Evolutionary conservation across 2,113 vertebrate genomes (phyloP).

Genomic region (Dendrocopos noguchii): DNA sequence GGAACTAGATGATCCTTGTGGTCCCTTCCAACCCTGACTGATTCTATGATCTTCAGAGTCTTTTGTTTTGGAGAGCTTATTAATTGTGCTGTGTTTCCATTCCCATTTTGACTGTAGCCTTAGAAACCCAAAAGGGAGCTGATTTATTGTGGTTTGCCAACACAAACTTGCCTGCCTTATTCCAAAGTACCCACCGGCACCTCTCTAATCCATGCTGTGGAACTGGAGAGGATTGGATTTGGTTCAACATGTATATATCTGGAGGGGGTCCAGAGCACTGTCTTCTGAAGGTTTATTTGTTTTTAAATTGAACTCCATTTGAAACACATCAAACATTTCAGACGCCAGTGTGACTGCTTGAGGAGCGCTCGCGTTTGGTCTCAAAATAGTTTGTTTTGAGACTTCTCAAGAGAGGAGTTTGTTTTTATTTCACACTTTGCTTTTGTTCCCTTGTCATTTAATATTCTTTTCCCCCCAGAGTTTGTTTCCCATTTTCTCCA

Average conservation of each 20-base stretch:
- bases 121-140: not conserved
- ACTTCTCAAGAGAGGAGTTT: constrained; percentile 48
- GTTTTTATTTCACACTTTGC: constrained; percentile 62
- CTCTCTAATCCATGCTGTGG: not conserved
- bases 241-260: not conserved
- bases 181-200: not conserved
- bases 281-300: constrained; percentile 52
- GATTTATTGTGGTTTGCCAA: constrained; percentile 30
- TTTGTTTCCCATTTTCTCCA: constrained; percentile 50
- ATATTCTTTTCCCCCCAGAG: constrained; percentile 28
- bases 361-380: constrained; percentile 25
- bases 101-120: constrained; percentile 1
- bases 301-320: constrained; percentile 53
- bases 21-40: no score
- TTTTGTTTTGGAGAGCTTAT: not conserved
- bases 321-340: constrained; percentile 48
- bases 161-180: constrained; percentile 19
- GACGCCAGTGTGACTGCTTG: not conserved
- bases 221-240: not conserved
- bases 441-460: constrained; percentile 61
- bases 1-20: no score
- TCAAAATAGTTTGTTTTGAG: constrained; percentile 28
- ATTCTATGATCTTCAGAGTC: not conserved
- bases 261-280: not conserved
- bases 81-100: not conserved